Evolutionary conservation across 2,113 vertebrate genomes (phyloP), one percentile per base, ranked within the genome.

Genomic region (Sylvilagus bachmani): DNA sequence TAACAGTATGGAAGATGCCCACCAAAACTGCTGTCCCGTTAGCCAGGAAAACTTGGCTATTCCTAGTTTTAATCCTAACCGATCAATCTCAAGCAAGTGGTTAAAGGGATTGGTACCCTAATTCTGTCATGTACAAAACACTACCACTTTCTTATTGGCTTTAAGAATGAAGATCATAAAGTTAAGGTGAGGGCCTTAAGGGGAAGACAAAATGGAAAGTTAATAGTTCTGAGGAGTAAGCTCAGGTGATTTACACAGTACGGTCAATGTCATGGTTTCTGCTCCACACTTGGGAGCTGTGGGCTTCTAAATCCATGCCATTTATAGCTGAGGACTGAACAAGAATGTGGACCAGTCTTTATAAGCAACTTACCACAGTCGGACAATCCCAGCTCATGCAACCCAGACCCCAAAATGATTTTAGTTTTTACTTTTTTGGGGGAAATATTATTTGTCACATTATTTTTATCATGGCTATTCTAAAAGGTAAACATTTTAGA

Each of bases 381-480:
- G 17, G 31, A 44, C 33, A 62, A 38, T 33, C 36, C 1, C 4
- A 53, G 19, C 58, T 74, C 27, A 79, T 6, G 17, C 12, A 69
- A 2, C 2, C 22, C 53, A 36, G 36, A 33, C 7, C 70, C 22
- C 33, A 44, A 94, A 71, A 14, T 67, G 11, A 61, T 95, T 62
- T 91, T 74, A 90, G 61, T 61, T 73, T 86, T 36, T 36, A 85
- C 77, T 22, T 16, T 22, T 70, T 17, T 17, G 58, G 6, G 49
- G 24, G 1, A 24, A 79, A 36, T 73, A 73, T 71, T 93, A 83
- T 53, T 58, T 33, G 58, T 13, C 31, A 95, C 10, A 53, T 31
- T 93, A 74, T 38, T 49, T 87, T 91, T 84, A 49, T 87, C 21
- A 90, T 66, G 70, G 58, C 79, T 12, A 33, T 36, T 88, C 91